Base-by-base conservation (phyloP, 35 echinoderm and acorn worm species). In the Lytechinus pictus region DNA sequence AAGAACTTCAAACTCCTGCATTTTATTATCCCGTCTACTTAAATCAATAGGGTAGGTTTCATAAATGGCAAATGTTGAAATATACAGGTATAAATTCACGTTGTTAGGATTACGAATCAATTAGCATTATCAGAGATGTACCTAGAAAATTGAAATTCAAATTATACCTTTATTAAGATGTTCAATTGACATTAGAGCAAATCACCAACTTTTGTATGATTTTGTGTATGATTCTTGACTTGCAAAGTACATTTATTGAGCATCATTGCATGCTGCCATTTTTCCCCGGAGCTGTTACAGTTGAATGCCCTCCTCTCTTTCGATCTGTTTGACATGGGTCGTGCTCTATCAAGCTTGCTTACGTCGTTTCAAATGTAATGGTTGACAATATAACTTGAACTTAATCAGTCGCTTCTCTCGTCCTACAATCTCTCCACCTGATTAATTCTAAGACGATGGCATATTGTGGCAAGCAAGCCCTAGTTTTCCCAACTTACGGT, bases 371-470 rank as follows among this genome's bases (percentile, higher is more conserved):
- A 79, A 24, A 24, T 79, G 19, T 79, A 5, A 19, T 79, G 66
- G 66, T 16, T n/a, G 19, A 24, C 66, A 79, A 79, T 79, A 79
- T 79, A 79, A 24, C 66, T 79, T 79, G 16, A 79, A 79, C 66
- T 79, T 24, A 24, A 24, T 79, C 66, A 79, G 21, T 79, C 66
- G 8, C 21, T 79, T n/a, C 2, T 24, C 66, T 79, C n/a, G 66
- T 79, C 66, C 66, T 6, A 24, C n/a, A 14, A 79, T 79, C 66
- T 79, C 66, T 79, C 14, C 66, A 79, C 66, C 66, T 79, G 66
- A 79, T 79, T 79, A 79, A 79, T 79, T 79, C 66, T 79, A 79
- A 79, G 66, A 24, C 66, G 66, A 79, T 79, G 66, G 66, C 66
- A 24, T 79, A 24, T 79, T 79, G 19, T n/a, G 66, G 19, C 19